Conservation (phyloP, 2,113 vertebrate genomes). For the Phasianus colchicus region DNA sequence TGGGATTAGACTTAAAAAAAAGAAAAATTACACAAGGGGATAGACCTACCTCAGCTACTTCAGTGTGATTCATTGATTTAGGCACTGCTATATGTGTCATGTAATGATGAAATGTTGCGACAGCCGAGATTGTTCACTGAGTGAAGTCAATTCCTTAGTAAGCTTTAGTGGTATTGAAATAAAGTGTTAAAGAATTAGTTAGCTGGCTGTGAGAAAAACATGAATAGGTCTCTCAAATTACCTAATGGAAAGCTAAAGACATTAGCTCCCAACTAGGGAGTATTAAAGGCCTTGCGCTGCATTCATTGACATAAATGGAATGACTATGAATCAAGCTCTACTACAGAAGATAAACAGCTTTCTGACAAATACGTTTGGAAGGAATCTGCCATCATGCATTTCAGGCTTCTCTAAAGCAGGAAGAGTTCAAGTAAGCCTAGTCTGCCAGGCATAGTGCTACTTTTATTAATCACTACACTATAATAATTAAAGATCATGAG, state of each 20-base stretch:
- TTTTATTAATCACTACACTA: conserved; percentile 11
- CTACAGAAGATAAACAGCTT: conserved; percentile 49
- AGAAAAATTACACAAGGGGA: not conserved
- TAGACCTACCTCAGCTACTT: conserved; percentile 34
- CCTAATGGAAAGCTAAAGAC: conserved; percentile 67
- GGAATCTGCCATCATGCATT: not conserved
- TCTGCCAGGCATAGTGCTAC: not conserved
- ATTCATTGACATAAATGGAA: conserved; percentile 32
- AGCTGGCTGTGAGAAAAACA: conserved; percentile 55
- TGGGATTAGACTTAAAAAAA: not conserved
- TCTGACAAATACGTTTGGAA: conserved; percentile 4
- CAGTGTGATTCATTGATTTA: conserved; percentile 45
- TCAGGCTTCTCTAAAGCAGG: conserved; percentile 22
- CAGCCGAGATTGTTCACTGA: conserved; percentile 65
- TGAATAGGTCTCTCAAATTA: conserved; percentile 64
- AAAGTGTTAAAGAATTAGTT: conserved; percentile 68
- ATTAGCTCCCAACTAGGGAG: conserved; percentile 57
- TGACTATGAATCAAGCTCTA: conserved; percentile 50
- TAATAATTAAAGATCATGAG: conserved; percentile 35
- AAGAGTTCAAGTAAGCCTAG: not conserved
- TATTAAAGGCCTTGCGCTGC: conserved; percentile 55
- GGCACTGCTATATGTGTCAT: conserved; percentile 42
- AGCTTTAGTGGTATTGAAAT: conserved; percentile 64
- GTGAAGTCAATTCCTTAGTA: conserved; percentile 61
- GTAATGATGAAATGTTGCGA: conserved; percentile 63